A percentile compares a stretch with the other conserved stretches of the same genome.
Evolutionary conservation across 2,113 vertebrate genomes (phyloP).

Genomic region (Myocastor coypus): DNA sequence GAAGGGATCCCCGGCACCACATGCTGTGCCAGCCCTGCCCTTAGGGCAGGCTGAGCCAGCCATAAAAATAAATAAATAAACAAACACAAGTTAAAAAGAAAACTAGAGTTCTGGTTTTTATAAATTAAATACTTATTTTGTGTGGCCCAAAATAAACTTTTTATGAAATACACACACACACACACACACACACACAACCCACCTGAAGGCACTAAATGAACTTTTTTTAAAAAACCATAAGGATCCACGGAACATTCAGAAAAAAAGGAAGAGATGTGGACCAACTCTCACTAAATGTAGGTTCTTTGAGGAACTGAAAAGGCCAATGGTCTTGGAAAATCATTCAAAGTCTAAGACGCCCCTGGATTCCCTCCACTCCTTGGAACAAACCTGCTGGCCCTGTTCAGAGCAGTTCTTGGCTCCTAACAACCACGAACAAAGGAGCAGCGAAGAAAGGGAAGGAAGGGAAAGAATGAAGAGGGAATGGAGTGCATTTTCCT

Average conservation of each 20-base stretch:
- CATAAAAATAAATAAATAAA: no score
- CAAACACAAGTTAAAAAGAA: no score
- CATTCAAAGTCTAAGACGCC: neutral
- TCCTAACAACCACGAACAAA: neutral
- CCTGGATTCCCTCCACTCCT: neutral
- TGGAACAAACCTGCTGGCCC: neutral
- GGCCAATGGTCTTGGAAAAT: neutral
- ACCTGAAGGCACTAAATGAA: neutral
- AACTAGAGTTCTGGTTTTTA: conserved; percentile 14
- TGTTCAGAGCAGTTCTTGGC: neutral
- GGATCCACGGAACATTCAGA: neutral
- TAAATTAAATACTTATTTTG: conserved; percentile 12
- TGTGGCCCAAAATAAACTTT: conserved; percentile 13
- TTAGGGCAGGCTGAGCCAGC: no score
- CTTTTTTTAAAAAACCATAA: neutral
- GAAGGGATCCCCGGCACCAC: no score
- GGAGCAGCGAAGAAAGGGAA: neutral
- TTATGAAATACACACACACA: conserved; percentile 11
- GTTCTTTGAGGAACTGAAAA: neutral
- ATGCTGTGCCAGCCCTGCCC: no score
- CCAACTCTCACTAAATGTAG: neutral
- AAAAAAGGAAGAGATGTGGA: neutral
- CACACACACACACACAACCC: conserved; percentile 42
- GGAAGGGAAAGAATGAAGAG: neutral
- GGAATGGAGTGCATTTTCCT: neutral